Conservation (phyloP, 2,888 invertebrate species). For the Coremacera marginata region DNA sequence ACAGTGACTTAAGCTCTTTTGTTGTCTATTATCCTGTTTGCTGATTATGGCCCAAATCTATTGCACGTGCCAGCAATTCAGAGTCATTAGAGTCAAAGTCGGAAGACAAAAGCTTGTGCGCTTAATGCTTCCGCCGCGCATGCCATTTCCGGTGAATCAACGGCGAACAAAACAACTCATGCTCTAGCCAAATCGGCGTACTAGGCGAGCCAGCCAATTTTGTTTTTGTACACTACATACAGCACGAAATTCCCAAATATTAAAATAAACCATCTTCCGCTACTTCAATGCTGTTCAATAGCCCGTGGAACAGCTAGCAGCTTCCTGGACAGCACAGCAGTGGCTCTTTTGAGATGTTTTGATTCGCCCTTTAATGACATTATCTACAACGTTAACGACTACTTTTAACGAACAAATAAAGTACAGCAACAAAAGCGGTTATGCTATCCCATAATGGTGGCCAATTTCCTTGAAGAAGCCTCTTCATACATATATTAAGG, state of each 20-base stretch:
- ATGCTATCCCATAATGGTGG: conserved; percentile 24
- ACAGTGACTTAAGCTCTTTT: background rate
- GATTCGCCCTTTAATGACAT: conserved; percentile 33
- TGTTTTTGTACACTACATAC: background rate
- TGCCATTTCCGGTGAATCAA: conserved; percentile 58
- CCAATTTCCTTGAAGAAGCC: conserved; percentile 5
- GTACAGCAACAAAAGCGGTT: background rate
- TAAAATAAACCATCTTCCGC: conserved; percentile 22
- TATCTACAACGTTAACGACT: conserved; percentile 23
- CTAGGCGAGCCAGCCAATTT: background rate
- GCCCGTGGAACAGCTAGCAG: conserved; percentile 18
- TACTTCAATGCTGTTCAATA: conserved; percentile 22
- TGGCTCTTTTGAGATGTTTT: conserved; percentile 23
- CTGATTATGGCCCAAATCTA: conserved; percentile 54
- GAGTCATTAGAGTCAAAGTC: conserved; percentile 51
- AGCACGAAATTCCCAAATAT: conserved; percentile 16
- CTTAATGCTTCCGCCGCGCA: conserved; percentile 66
- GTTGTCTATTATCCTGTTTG: conserved; percentile 42
- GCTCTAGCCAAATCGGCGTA: too few relatives aligned
- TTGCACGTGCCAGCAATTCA: conserved; percentile 59
- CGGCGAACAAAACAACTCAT: background rate
- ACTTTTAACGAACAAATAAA: conserved; percentile 6
- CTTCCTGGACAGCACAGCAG: conserved; percentile 15
- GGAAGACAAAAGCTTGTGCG: conserved; percentile 43
- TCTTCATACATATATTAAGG: background rate